Evolutionary conservation across 1,140 invertebrate genomes (phyloP).

Genomic region (Drosophila simulans): DNA sequence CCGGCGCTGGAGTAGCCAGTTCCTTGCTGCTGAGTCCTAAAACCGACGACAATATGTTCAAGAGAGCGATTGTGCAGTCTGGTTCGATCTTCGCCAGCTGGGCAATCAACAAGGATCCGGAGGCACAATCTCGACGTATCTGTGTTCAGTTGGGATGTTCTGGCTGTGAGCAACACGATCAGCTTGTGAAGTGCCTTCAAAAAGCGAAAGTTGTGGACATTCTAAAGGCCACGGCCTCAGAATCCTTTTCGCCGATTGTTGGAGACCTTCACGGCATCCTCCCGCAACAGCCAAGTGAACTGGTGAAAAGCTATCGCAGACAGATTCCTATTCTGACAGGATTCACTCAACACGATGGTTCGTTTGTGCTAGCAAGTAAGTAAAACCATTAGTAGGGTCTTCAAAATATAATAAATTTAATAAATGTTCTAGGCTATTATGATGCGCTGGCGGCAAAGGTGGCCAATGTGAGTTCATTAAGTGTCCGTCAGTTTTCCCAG

Average conservation of each 20-base stretch:
- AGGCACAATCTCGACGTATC: constrained; percentile 53
- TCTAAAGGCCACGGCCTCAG: constrained; percentile 49
- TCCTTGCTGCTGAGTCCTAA: constrained; percentile 74
- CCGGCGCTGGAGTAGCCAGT: constrained; percentile 72
- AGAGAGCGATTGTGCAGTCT: constrained; percentile 77
- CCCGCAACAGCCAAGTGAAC: constrained; percentile 48
- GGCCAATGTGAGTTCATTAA: constrained; percentile 52
- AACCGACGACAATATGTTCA: constrained; percentile 51
- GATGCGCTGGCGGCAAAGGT: constrained; percentile 41
- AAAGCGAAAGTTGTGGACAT: constrained; percentile 48
- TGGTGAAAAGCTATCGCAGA: constrained; percentile 43
- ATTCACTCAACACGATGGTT: constrained; percentile 80
- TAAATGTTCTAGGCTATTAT: constrained; percentile 50
- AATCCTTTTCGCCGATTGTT: constrained; percentile 64
- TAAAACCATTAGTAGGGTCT: not conserved
- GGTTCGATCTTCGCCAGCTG: constrained; percentile 75
- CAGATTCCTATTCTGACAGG: constrained; percentile 71
- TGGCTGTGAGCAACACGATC: constrained; percentile 28
- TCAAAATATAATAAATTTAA: not conserved
- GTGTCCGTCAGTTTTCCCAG: constrained; percentile 61
- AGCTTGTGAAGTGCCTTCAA: constrained; percentile 52
- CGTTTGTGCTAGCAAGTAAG: constrained; percentile 74
- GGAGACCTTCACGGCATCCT: constrained; percentile 68
- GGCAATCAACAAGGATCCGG: constrained; percentile 61
- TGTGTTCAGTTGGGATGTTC: constrained; percentile 55